These are phyloP conservation scores for Temnothorax longispinosus DNA, from an alignment of 1,140 invertebrate species.

Conservation along the genomic window DNA sequence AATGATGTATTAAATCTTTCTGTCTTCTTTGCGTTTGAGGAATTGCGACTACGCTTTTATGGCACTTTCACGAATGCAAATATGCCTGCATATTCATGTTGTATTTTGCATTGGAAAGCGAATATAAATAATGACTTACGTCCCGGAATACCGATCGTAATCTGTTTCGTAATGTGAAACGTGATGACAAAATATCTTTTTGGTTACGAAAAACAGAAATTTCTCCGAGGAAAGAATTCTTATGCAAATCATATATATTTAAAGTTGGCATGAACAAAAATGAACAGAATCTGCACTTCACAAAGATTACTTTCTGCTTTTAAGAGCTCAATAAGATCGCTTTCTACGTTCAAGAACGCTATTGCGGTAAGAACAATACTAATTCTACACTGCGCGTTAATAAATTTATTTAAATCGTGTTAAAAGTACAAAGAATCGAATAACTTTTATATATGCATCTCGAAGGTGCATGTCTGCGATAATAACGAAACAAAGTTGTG, in stretches of 20 bases:
- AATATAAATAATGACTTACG: background rate
- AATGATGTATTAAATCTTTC: background rate
- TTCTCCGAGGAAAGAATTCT: background rate
- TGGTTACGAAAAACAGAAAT: conserved; percentile 22
- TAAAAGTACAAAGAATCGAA: background rate
- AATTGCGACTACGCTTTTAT: background rate
- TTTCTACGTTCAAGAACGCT: background rate
- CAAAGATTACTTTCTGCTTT: background rate
- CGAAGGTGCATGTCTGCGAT: background rate
- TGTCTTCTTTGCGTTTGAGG: background rate
- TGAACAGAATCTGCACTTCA: background rate
- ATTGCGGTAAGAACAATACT: conserved; percentile 16
- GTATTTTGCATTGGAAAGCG: background rate
- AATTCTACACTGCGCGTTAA: background rate
- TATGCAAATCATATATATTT: background rate
- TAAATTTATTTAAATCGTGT: background rate
- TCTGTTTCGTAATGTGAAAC: conserved; percentile 36
- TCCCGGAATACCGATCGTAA: conserved; percentile 30
- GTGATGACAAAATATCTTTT: background rate
- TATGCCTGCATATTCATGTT: background rate
- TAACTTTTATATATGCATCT: background rate
- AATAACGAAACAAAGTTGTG: conserved; percentile 25
- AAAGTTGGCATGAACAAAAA: conserved; percentile 56
- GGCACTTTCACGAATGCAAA: background rate
- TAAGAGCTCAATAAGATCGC: background rate